Conservation (phyloP, 2,888 invertebrate species). For the Meganola albula region DNA sequence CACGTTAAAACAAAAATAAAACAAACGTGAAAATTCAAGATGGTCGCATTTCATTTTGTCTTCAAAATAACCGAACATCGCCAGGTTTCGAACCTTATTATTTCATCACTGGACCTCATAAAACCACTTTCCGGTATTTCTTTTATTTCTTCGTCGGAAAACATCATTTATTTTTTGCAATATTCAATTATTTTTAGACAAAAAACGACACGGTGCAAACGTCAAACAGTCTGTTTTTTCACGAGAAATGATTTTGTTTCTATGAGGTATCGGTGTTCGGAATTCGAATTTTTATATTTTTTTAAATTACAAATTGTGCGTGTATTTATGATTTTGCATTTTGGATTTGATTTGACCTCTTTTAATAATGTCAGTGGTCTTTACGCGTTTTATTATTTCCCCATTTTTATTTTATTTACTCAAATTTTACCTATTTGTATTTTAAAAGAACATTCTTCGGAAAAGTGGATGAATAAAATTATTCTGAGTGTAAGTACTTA, state of each 20-base stretch:
- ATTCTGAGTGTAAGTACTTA: constrained; percentile 35
- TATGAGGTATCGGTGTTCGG: constrained; percentile 46
- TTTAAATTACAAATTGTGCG: constrained; percentile 15
- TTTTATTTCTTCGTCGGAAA: constrained; percentile 73
- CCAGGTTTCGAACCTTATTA: constrained; percentile 71
- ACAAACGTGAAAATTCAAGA: constrained; percentile 38
- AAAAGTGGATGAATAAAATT: constrained; percentile 23
- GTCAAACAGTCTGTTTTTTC: constrained; percentile 50
- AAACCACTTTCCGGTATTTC: constrained; percentile 57
- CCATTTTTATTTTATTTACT: neutral
- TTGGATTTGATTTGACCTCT: constrained; percentile 35
- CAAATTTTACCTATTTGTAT: neutral
- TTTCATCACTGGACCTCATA: constrained; percentile 64
- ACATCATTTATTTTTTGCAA: constrained; percentile 69
- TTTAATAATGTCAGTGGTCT: constrained; percentile 37
- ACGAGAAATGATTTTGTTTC: constrained; percentile 49
- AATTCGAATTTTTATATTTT: constrained; percentile 32
- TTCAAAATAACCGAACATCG: constrained; percentile 32
- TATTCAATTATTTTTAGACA: constrained; percentile 70
- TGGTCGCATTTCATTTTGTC: constrained; percentile 41
- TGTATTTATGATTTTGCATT: constrained; percentile 8
- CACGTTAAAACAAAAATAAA: constrained; percentile 30
- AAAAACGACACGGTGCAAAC: constrained; percentile 49
- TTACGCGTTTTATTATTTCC: constrained; percentile 7
- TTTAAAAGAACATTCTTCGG: constrained; percentile 9